phyloP scores from a whole-genome alignment of 1,140 invertebrate species.

The Penaeus japonicus region DNA sequence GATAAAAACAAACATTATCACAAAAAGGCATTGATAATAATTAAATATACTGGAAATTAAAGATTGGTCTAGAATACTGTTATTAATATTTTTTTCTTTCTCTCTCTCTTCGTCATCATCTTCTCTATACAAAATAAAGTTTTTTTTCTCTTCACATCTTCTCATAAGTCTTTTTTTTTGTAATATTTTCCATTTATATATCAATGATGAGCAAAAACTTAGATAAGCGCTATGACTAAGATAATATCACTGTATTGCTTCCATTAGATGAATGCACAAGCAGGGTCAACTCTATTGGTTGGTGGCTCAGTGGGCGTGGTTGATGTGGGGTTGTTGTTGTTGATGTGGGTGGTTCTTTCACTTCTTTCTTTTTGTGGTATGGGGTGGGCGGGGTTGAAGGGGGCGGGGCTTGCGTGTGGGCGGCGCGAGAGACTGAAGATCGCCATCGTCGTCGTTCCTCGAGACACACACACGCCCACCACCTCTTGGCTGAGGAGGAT shows the following conservation, averaged over 20 bases:
- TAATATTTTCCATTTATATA: conserved; percentile 29
- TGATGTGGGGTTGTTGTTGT: background rate
- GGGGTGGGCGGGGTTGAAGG: background rate
- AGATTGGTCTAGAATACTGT: conserved; percentile 57
- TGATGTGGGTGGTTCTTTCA: background rate
- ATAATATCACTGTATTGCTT: conserved; percentile 58
- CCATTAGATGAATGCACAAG: conserved; percentile 55
- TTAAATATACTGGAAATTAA: conserved; percentile 57
- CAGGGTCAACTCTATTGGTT: conserved; percentile 45
- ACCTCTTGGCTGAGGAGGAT: background rate
- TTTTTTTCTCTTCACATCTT: conserved; percentile 33
- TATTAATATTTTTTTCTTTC: background rate
- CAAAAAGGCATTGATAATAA: conserved; percentile 55
- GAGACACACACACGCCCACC: background rate
- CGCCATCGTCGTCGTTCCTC: too few relatives aligned
- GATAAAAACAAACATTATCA: conserved; percentile 56
- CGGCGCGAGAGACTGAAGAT: too few relatives aligned
- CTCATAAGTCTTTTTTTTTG: conserved; percentile 35
- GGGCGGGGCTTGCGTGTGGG: background rate
- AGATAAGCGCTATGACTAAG: conserved; percentile 58
- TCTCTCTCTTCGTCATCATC: background rate
- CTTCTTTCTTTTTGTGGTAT: background rate
- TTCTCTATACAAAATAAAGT: conserved; percentile 57
- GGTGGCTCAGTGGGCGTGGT: conserved; percentile 35
- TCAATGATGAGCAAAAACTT: conserved; percentile 58